phyloP scores from a whole-genome alignment of 2,888 invertebrate genomes.

The Nematopogon swammerdamellus region DNA sequence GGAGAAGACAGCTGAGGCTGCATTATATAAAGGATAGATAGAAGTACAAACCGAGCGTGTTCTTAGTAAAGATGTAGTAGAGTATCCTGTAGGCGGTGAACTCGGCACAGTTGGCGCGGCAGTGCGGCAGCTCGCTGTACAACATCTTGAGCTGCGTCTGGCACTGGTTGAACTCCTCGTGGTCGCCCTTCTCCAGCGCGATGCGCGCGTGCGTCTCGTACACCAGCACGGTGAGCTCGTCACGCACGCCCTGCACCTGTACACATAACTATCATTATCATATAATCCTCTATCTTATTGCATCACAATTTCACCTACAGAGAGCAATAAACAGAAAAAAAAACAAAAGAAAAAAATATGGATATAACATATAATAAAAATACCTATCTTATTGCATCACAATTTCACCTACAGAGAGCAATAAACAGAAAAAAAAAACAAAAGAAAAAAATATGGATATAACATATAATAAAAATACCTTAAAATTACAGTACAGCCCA shows the following conservation, averaged over 20 bases:
- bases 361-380: not conserved
- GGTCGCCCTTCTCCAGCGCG: slow-evolving; percentile 96
- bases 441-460: too few relatives aligned
- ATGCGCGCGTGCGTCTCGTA: slow-evolving; percentile 99
- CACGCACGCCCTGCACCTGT: slow-evolving; percentile 92
- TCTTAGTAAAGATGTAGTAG: slow-evolving; percentile 97
- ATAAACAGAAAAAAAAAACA: too few relatives aligned
- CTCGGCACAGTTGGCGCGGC: slow-evolving; percentile 74
- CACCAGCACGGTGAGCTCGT: slow-evolving; percentile 93
- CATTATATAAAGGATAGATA: too few relatives aligned
- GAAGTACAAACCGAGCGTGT: slow-evolving; percentile 78
- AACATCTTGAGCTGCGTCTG: slow-evolving; percentile 97
- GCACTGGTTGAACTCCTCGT: slow-evolving; percentile 99
- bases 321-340: slow-evolving; percentile 2
- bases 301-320: slow-evolving; percentile 2
- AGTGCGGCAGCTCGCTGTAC: slow-evolving; percentile 74
- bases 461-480: too few relatives aligned
- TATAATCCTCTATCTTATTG: too few relatives aligned
- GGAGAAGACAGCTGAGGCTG: too few relatives aligned
- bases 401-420: too few relatives aligned
- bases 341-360: too few relatives aligned
- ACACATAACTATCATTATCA: slow-evolving; percentile 14
- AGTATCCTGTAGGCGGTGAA: slow-evolving; percentile 96
- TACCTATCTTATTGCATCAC: too few relatives aligned
- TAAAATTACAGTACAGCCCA: too few relatives aligned